phyloP scores from a whole-genome alignment of 2,888 invertebrate genomes.

The Amphimallon solstitiale region DNA sequence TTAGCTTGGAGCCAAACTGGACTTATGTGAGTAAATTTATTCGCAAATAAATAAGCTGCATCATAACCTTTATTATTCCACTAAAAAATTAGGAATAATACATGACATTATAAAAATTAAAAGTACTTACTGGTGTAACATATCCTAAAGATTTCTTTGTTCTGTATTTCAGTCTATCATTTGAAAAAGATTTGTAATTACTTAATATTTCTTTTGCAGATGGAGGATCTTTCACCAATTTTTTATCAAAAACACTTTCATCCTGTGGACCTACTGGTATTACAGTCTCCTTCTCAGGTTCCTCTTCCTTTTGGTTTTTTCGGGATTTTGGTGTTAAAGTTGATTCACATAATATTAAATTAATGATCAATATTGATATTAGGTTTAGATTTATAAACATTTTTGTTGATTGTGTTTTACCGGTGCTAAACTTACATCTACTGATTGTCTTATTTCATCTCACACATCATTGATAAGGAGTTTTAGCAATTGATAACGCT shows the following conservation, averaged over 20 bases:
- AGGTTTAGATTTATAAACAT: background rate
- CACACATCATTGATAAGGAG: background rate
- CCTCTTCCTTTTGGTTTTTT: slow-evolving; percentile 49
- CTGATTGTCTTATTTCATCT: too few species aligned
- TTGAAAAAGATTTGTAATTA: slow-evolving; percentile 80
- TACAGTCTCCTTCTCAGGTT: slow-evolving; percentile 42
- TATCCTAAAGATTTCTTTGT: slow-evolving; percentile 86
- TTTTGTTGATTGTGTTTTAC: background rate
- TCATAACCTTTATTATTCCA: slow-evolving; percentile 97
- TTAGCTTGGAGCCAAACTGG: slow-evolving; percentile 95
- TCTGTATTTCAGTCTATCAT: slow-evolving; percentile 72
- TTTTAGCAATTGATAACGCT: background rate
- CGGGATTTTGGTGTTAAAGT: slow-evolving; percentile 57
- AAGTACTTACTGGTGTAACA: slow-evolving; percentile 83
- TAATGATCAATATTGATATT: slow-evolving; percentile 38
- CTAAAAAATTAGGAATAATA: slow-evolving; percentile 69
- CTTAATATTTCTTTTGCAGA: slow-evolving; percentile 78
- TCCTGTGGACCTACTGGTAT: slow-evolving; percentile 56
- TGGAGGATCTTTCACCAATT: slow-evolving; percentile 75
- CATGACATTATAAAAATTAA: slow-evolving; percentile 82
- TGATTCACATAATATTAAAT: slow-evolving; percentile 47
- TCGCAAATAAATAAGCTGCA: slow-evolving; percentile 87
- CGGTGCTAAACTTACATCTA: too few species aligned
- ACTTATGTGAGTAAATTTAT: slow-evolving; percentile 90
- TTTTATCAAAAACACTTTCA: slow-evolving; percentile 72